Percentiles rank a stretch among this genome's conserved stretches.
Evolutionary conservation across 2,888 invertebrate species (phyloP).

Genomic region (Podabrus alpinus): DNA sequence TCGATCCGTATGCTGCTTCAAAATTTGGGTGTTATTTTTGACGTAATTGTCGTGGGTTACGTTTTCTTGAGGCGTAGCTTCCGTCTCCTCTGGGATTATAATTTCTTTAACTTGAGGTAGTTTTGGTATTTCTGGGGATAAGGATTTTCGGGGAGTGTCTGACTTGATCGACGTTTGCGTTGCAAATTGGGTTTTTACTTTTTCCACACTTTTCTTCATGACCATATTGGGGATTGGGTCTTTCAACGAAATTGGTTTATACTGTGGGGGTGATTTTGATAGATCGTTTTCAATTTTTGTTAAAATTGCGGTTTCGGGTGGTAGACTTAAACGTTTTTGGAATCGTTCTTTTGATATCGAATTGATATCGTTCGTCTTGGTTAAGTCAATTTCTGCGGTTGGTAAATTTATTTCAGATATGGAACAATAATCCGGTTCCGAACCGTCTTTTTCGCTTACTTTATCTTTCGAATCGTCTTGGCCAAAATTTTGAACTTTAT

Average conservation of each 20-base stretch:
- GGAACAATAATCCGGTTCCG: slow-evolving; percentile 76
- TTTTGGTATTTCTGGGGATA: slow-evolving; percentile 70
- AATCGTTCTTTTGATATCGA: slow-evolving; percentile 34
- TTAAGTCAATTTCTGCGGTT: slow-evolving; percentile 39
- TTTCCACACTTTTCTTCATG: slow-evolving; percentile 50
- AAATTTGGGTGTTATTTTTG: slow-evolving; percentile 53
- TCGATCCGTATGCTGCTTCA: slow-evolving; percentile 48
- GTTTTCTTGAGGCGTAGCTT: slow-evolving; percentile 44
- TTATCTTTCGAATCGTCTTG: slow-evolving; percentile 37
- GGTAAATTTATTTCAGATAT: slow-evolving; percentile 72
- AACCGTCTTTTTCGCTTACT: slow-evolving; percentile 45
- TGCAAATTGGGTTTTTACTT: slow-evolving; percentile 49
- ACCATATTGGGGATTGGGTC: slow-evolving; percentile 40
- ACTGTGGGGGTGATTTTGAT: slow-evolving; percentile 11
- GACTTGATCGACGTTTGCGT: slow-evolving; percentile 47
- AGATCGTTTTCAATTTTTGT: slow-evolving; percentile 9
- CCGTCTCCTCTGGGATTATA: slow-evolving; percentile 68
- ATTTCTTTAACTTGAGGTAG: slow-evolving; percentile 76
- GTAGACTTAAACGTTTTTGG: background rate
- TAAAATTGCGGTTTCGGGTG: background rate
- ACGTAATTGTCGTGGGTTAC: slow-evolving; percentile 54
- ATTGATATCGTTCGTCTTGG: slow-evolving; percentile 51
- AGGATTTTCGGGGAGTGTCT: slow-evolving; percentile 47
- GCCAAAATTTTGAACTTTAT: slow-evolving; percentile 59
- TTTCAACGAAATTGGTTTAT: slow-evolving; percentile 26